These are phyloP conservation scores for Gymnoscopelus braueri DNA, from an alignment of 2,797 vertebrate species.

Conservation along the genomic window DNA sequence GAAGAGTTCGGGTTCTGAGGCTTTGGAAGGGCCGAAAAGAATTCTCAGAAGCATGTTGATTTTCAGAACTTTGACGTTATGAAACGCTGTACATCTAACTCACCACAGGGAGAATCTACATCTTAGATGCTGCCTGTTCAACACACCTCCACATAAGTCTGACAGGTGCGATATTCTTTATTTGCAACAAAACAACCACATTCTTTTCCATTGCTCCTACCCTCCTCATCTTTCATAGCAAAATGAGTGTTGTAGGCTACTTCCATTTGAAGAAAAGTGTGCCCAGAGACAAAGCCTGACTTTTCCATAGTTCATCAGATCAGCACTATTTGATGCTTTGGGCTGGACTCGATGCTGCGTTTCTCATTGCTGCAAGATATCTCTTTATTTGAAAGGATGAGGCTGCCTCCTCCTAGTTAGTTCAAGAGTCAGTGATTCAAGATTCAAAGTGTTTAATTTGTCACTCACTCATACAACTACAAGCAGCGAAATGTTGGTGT, in stretches of 20 bases:
- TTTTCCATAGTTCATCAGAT: constrained; percentile 61
- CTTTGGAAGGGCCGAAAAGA: constrained; percentile 33
- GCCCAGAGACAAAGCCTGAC: constrained; percentile 38
- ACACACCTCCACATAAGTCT: constrained; percentile 13
- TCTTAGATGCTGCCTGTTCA: constrained; percentile 21
- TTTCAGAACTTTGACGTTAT: constrained; percentile 9
- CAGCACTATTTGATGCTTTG: constrained; percentile 67
- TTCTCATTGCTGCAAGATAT: constrained; percentile 68
- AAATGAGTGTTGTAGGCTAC: constrained; percentile 44
- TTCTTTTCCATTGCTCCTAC: not conserved
- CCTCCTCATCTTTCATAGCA: constrained; percentile 26
- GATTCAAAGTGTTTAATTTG: too few relatives aligned
- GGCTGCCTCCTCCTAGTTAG: constrained; percentile 44
- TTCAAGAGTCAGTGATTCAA: too few relatives aligned
- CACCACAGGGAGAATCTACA: not conserved
- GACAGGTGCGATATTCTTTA: not conserved
- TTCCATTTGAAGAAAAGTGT: constrained; percentile 44
- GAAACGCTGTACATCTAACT: constrained; percentile 5
- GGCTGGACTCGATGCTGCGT: constrained; percentile 70
- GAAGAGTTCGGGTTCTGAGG: constrained; percentile 66
- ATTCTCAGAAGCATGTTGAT: constrained; percentile 40
- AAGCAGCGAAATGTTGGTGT: too few relatives aligned
- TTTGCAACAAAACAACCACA: not conserved
- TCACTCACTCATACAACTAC: not conserved
- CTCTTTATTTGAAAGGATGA: constrained; percentile 62